Percentiles rank a stretch among this genome's conserved stretches.
Evolutionary conservation across 2,113 vertebrate genomes (phyloP).

Genomic region (Junco hyemalis): DNA sequence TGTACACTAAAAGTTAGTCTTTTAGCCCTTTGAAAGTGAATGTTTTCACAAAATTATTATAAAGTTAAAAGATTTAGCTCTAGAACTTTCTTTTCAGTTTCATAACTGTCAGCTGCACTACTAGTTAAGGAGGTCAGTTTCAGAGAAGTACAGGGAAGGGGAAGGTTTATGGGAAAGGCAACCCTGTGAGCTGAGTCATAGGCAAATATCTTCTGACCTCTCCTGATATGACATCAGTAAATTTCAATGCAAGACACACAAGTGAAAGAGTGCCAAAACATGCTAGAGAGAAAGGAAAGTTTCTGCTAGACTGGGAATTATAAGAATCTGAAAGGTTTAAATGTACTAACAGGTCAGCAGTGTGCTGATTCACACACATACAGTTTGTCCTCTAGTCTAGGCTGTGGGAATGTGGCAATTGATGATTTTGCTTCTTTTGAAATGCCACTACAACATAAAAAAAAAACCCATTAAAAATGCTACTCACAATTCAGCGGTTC

Average conservation of each 20-base stretch:
- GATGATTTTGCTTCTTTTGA: not conserved
- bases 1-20: not conserved
- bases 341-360: not conserved
- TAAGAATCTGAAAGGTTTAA: not conserved
- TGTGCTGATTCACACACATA: not conserved
- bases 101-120: not conserved
- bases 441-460: not conserved
- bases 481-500: not conserved
- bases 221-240: not conserved
- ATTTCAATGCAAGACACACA: not conserved
- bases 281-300: not conserved
- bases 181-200: not conserved
- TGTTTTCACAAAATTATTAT: not conserved
- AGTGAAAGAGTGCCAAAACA: not conserved
- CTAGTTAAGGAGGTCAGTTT: not conserved
- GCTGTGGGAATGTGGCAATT: not conserved
- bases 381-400: not conserved
- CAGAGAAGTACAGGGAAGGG: not conserved
- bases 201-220: not conserved
- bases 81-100: not conserved
- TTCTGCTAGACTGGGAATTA: not conserved
- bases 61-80: not conserved
- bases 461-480: not conserved
- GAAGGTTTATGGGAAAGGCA: not conserved
- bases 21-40: not conserved